These are phyloP conservation scores for Cynopterus brachyotis DNA, from an alignment of 2,113 vertebrate genomes.

Conservation along the genomic window DNA sequence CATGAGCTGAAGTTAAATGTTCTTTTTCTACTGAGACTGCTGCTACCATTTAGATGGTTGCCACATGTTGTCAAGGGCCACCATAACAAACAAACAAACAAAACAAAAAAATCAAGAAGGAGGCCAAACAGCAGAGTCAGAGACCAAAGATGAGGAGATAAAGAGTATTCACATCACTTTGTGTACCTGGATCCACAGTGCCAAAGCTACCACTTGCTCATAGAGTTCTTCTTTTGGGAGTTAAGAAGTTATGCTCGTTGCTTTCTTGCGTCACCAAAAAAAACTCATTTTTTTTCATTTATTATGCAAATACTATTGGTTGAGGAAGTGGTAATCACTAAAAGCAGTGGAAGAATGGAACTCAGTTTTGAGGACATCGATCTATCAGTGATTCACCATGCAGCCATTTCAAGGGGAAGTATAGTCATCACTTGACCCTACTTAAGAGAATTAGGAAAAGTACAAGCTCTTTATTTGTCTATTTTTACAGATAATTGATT, in stretches of 20 bases:
- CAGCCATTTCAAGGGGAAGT: neutral
- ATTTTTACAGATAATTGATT: conserved; percentile 45
- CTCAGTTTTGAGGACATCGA: neutral
- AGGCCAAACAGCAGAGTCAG: neutral
- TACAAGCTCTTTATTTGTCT: neutral
- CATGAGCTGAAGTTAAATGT: neutral
- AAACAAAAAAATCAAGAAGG: neutral
- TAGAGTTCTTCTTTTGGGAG: neutral
- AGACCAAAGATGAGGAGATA: neutral
- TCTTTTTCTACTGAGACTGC: neutral
- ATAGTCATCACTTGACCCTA: rapidly evolving
- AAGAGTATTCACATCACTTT: neutral
- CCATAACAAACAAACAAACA: neutral
- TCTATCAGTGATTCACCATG: neutral
- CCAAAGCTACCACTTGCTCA: neutral
- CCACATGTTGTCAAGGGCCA: neutral
- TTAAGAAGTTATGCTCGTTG: neutral
- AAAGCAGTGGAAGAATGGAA: neutral
- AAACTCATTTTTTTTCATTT: neutral
- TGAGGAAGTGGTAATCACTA: neutral
- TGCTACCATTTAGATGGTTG: neutral
- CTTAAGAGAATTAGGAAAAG: neutral
- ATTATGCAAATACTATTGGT: neutral
- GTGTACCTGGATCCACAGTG: neutral
- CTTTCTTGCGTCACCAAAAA: neutral